Conservation (phyloP, 2,888 invertebrate genomes). For the Plagodis pulveraria region DNA sequence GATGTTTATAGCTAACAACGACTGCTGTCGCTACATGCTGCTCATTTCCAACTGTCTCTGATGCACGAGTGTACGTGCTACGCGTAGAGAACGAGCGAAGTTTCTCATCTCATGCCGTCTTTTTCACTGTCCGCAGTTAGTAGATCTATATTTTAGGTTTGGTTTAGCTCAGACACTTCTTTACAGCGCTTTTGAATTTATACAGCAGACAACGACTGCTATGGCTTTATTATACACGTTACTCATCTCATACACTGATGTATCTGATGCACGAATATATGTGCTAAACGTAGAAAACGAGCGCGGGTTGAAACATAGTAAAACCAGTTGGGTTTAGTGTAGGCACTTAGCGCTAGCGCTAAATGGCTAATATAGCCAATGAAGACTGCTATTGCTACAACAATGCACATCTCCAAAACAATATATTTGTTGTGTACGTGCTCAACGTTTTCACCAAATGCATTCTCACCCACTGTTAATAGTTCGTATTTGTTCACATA, state of each 20-base stretch:
- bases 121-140: conserved; percentile 94
- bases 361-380: no score
- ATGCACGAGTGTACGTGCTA: conserved; percentile 93
- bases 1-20: conserved; percentile 90
- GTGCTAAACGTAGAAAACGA: conserved; percentile 56
- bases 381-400: no score
- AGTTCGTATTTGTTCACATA: no score
- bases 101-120: conserved; percentile 92
- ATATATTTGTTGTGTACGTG: no score
- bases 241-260: conserved; percentile 88
- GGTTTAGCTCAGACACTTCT: no score
- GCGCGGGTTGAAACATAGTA: no score
- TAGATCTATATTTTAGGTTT: conserved; percentile 1
- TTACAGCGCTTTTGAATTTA: conserved; percentile 64
- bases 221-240: conserved; percentile 92
- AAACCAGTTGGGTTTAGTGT: no score
- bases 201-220: conserved; percentile 92
- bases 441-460: no score
- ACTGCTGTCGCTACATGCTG: conserved; percentile 93
- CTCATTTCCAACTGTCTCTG: conserved; percentile 89
- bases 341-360: no score
- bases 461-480: no score
- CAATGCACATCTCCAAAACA: no score
- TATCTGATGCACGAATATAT: conserved; percentile 93
- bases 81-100: conserved; percentile 95